Base-by-base conservation (phyloP, 2,888 invertebrate genomes). In the Carterocephalus palaemon region DNA sequence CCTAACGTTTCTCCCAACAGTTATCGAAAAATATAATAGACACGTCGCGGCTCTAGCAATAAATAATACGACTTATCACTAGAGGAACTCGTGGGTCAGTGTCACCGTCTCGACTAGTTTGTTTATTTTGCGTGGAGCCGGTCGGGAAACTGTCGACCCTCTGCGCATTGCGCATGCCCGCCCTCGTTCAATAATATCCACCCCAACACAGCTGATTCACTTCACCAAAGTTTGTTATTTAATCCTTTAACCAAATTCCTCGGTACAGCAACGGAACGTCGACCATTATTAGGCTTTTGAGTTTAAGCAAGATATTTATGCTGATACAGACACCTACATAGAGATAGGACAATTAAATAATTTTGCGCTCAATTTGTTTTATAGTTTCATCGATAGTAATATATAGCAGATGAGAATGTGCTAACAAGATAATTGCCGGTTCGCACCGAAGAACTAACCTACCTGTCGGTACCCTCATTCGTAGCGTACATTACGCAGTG, bases 41-140 rank as follows among this genome's bases (percentile, higher is more conserved):
- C 15, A 16, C 9, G 13, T 12, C 4, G 5, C 9, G 13, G 12
- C 3, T 3, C 10, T 16, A 31, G 28, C n/a, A 8, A n/a, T 20
- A 3, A 24, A 36, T 23, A 26, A 9, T 12, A 23, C 23, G 19
- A 26, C 12, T 12, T 24, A 34, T 34, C 28, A 10, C 28, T 29
- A 36, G 45, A 54, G 53, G 55, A 59, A 57, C 62, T 51, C 68
- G 59, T 70, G 64, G 75, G 76, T 75, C 73, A 79, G 70, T 80
- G 80, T 76, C 77, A 74, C 64, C 52, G 69, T 62, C 64, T 59
- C 62, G 62, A 58, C 58, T 49, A 64, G 71, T 75, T 78, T 84
- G 82, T 85, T 85, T 85, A 73, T 81, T 76, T 79, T 75, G 74
- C 64, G 63, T 57, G 59, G 66, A 61, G 62, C 70, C 70, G 71